These are phyloP conservation scores for Lithobates sylvaticus DNA, from an alignment of 2,797 vertebrate species.

Conservation along the genomic window DNA sequence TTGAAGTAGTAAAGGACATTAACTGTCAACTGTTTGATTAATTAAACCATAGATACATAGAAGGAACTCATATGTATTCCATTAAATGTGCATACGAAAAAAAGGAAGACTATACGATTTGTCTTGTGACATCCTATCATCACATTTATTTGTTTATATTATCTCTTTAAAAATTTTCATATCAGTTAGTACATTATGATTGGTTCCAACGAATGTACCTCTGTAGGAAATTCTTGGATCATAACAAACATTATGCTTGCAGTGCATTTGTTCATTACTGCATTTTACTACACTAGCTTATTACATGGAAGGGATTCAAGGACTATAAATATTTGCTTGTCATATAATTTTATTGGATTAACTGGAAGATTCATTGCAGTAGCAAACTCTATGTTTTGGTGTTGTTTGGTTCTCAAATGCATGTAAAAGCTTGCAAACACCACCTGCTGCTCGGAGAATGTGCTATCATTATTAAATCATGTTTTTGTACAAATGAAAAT, in stretches of 20 bases:
- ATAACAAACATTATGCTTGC: conserved; percentile 35
- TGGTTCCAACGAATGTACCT: conserved; percentile 49
- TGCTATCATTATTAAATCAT: conserved; percentile 65
- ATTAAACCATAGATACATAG: conserved; percentile 68
- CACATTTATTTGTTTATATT: conserved; percentile 44
- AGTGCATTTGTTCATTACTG: conserved; percentile 51
- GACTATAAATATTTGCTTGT: conserved; percentile 68
- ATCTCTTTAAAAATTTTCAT: conserved; percentile 25
- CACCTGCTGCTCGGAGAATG: conserved; percentile 71
- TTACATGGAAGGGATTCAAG: conserved; percentile 50
- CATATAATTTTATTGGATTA: conserved; percentile 69
- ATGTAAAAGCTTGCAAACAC: conserved; percentile 69
- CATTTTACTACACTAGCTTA: conserved; percentile 61
- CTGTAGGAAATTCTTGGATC: conserved; percentile 54
- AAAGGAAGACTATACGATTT: conserved; percentile 41
- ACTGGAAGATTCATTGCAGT: conserved; percentile 68
- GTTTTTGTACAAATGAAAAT: conserved; percentile 70
- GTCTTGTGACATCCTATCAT: conserved; percentile 54
- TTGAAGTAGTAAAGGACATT: conserved; percentile 70
- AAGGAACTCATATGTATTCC: conserved; percentile 61
- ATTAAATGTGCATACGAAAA: conserved; percentile 41
- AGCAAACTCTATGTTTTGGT: conserved; percentile 46
- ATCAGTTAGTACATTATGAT: conserved; percentile 41
- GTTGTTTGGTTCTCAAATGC: conserved; percentile 69
- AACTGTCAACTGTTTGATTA: conserved; percentile 75